Evolutionary conservation across 2,797 vertebrate genomes (phyloP).

Genomic region (Tolypeutes matacus): DNA sequence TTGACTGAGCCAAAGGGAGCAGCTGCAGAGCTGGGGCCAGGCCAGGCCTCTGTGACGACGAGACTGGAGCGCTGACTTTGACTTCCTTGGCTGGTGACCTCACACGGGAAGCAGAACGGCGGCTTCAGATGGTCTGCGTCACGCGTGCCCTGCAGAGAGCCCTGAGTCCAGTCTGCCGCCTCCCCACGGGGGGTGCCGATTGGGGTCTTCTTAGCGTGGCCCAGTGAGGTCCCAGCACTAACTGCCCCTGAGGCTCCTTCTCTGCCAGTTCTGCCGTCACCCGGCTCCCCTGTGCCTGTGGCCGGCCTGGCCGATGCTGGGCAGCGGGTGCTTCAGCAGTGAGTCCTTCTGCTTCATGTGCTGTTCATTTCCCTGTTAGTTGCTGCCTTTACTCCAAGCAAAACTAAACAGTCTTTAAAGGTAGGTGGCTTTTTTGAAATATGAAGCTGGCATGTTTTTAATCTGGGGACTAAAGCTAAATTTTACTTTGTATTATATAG

Average conservation of each 20-base stretch:
- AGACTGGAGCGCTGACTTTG: neutral
- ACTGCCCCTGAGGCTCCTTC: neutral
- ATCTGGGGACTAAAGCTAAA: neutral
- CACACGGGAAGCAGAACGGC: neutral
- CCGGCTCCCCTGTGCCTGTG: neutral
- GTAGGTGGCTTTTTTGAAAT: neutral
- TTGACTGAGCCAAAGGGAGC: neutral
- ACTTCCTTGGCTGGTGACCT: neutral
- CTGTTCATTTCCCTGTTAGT: neutral
- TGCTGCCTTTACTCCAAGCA: neutral
- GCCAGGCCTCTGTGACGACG: neutral
- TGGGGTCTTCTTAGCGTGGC: neutral
- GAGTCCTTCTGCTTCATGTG: neutral
- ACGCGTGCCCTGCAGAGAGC: neutral
- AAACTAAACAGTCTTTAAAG: neutral
- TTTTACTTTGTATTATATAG: neutral
- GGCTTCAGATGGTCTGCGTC: neutral
- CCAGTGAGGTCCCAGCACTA: neutral
- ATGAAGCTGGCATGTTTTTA: neutral
- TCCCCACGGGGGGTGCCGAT: neutral
- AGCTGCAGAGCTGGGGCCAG: neutral
- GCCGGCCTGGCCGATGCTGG: too few species aligned
- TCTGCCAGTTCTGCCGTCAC: neutral
- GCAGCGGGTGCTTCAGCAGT: accelerated
- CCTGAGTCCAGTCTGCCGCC: neutral